Percentiles rank a stretch among this genome's conserved stretches.
Conservation (phyloP, 2,797 vertebrate species). For the Alosa sapidissima region DNA sequence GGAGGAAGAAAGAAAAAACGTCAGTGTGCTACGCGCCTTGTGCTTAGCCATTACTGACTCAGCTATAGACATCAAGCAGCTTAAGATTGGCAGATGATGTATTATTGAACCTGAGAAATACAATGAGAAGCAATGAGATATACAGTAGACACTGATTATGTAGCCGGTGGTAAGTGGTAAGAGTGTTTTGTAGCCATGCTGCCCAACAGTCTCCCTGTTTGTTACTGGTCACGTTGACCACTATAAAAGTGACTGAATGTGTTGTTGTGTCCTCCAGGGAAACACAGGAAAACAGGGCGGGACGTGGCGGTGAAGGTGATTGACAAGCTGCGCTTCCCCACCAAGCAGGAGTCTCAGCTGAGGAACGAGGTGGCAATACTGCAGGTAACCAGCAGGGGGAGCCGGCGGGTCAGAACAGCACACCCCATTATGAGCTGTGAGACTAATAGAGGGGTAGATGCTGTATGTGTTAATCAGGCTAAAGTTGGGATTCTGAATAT, state of each 20-base stretch:
- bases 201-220: too few relatives aligned
- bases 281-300: constrained; percentile 87
- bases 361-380: constrained; percentile 92
- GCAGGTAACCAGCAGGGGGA: constrained; percentile 79
- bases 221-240: too few relatives aligned
- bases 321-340: constrained; percentile 91
- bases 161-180: constrained; percentile 25
- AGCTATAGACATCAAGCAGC: not conserved
- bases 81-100: not conserved
- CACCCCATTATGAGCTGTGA: not conserved
- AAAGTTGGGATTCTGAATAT: not conserved
- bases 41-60: too few relatives aligned
- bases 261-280: constrained; percentile 69
- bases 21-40: not conserved
- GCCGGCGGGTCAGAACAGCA: constrained; percentile 32
- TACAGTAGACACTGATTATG: too few relatives aligned
- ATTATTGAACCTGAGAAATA: not conserved
- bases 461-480: not conserved
- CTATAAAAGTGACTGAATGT: not conserved
- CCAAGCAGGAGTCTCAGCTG: constrained; percentile 90
- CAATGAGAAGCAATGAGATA: not conserved
- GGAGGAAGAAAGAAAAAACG: not conserved
- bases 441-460: not conserved
- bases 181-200: too few relatives aligned
- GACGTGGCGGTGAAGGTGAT: constrained; percentile 94